Conservation (phyloP, 92 coral and sea anemone species). For the Epizoanthus ramosus region DNA sequence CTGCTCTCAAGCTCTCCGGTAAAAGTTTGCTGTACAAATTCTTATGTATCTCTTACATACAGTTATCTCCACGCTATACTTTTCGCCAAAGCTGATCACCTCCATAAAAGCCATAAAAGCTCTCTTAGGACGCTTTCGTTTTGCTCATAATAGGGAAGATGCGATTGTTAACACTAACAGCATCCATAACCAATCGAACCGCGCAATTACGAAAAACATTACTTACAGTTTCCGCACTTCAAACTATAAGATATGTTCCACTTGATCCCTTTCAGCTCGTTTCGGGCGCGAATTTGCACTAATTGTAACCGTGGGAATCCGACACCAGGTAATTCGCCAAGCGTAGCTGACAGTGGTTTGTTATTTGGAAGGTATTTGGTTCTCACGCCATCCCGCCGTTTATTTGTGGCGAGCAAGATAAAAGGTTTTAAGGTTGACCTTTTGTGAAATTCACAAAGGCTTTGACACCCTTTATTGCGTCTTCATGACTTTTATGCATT, state of each 20-base stretch:
- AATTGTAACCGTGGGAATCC: slow-evolving; percentile 15
- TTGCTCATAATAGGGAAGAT: not conserved
- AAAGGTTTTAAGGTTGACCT: slow-evolving; percentile 32
- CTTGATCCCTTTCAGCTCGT: not conserved
- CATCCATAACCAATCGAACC: not conserved
- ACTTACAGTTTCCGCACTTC: not conserved
- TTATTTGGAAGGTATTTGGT: slow-evolving; percentile 16
- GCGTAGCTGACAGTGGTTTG: slow-evolving; percentile 22
- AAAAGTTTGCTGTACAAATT: too few species aligned
- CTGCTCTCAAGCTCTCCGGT: too few species aligned
- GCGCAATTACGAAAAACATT: not conserved
- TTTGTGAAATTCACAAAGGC: slow-evolving; percentile 24
- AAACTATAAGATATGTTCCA: not conserved
- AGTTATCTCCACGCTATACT: too few species aligned
- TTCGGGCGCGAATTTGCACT: not conserved
- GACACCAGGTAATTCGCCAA: not conserved
- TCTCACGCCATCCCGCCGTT: slow-evolving; percentile 33
- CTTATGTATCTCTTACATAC: too few species aligned
- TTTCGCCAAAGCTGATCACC: too few species aligned
- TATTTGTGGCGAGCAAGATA: not conserved
- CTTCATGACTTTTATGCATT: slow-evolving; percentile 11
- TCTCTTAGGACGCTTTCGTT: too few species aligned
- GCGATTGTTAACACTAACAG: not conserved
- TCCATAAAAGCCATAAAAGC: too few species aligned
- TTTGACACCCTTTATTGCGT: slow-evolving; percentile 9